These are phyloP conservation scores for Lasioglossum oenotherae DNA, from an alignment of 2,888 invertebrate genomes.

Conservation along the genomic window DNA sequence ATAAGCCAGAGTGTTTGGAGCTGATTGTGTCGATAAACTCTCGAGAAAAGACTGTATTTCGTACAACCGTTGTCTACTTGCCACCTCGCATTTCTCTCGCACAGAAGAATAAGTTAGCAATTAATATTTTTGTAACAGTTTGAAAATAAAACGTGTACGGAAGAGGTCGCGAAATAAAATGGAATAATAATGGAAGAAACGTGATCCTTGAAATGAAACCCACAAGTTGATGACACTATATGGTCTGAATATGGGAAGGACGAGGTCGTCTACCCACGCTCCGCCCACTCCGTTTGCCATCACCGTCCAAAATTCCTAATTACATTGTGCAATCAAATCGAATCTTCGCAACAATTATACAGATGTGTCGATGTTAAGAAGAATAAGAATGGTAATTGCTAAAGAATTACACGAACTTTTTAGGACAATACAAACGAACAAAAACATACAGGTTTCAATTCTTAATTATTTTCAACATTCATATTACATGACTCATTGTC, in stretches of 20 bases:
- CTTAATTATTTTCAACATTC: background rate
- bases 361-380: background rate
- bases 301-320: conserved; percentile 61
- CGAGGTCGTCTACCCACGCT: conserved; percentile 66
- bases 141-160: background rate
- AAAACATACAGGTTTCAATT: background rate
- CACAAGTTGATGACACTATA: conserved; percentile 47
- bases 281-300: conserved; percentile 62
- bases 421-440: background rate
- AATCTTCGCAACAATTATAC: background rate
- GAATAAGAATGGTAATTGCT: background rate
- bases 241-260: conserved; percentile 71
- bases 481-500: background rate
- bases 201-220: conserved; percentile 14
- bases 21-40: background rate
- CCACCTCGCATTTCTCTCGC: background rate
- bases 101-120: background rate
- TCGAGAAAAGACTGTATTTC: background rate
- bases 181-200: conserved; percentile 16
- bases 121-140: conserved; percentile 18
- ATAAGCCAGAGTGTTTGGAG: conserved; percentile 15
- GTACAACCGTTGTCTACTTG: background rate
- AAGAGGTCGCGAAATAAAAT: conserved; percentile 39
- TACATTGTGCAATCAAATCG: background rate
- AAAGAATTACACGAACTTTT: background rate